phyloP scores from a whole-genome alignment of 2,888 invertebrate species.

The Ferrisia virgata region DNA sequence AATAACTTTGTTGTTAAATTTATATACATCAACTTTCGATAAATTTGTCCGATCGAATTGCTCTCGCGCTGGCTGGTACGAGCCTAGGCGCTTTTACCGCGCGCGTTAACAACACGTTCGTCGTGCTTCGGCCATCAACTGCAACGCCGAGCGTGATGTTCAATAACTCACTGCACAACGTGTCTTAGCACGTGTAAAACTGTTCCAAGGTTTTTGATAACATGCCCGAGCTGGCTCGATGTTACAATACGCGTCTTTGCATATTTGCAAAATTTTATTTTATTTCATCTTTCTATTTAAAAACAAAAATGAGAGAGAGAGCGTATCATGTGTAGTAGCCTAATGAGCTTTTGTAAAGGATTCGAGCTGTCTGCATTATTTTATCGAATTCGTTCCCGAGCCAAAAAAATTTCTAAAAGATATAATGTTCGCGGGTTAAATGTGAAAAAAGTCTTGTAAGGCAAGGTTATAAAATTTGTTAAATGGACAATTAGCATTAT shows the following conservation, averaged over 20 bases:
- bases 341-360: background rate
- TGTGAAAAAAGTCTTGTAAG: background rate
- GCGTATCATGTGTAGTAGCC: background rate
- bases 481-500: background rate
- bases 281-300: background rate
- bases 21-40: background rate
- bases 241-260: background rate
- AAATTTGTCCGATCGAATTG: background rate
- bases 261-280: background rate
- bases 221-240: no score
- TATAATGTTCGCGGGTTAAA: background rate
- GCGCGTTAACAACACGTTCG: background rate
- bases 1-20: background rate
- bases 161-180: background rate
- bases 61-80: background rate
- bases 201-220: slow-evolving; percentile 6
- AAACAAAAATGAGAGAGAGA: background rate
- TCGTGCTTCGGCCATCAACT: background rate
- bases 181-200: background rate
- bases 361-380: background rate
- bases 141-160: background rate
- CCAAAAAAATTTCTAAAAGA: background rate
- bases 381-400: background rate
- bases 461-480: slow-evolving; percentile 1
- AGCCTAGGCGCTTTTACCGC: background rate